Evolutionary conservation across 2,797 vertebrate genomes (phyloP).

Genomic region (Distichodus sexfasciatus): DNA sequence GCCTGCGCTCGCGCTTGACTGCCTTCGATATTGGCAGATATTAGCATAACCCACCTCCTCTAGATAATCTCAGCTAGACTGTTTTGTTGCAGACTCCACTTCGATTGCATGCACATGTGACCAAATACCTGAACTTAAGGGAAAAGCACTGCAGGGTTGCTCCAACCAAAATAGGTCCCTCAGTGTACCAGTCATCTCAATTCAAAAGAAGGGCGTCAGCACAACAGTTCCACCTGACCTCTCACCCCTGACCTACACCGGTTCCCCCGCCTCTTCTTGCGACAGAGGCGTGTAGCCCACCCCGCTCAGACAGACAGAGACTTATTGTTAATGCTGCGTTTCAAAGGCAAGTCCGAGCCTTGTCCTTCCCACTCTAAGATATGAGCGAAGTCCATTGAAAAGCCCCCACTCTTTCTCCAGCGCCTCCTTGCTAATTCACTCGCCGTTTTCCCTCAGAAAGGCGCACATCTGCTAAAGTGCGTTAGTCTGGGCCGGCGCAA

Average conservation of each 20-base stretch:
- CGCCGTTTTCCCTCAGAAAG: not conserved
- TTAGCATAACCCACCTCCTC: too few species aligned
- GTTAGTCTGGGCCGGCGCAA: constrained; percentile 18
- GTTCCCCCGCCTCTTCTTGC: too few species aligned
- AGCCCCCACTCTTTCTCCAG: constrained; percentile 22
- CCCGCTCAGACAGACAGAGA: constrained; percentile 44
- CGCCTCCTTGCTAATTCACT: not conserved
- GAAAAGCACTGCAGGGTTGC: too few species aligned
- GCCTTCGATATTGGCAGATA: too few species aligned
- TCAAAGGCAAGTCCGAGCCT: constrained; percentile 42
- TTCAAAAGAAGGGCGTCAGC: constrained; percentile 27
- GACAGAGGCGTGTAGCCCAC: constrained; percentile 27
- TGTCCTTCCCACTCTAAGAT: constrained; percentile 39
- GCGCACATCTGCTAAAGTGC: not conserved
- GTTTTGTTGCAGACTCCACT: too few species aligned
- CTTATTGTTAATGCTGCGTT: constrained; percentile 47
- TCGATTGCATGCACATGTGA: too few species aligned
- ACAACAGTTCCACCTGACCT: constrained; percentile 44
- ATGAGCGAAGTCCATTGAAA: constrained; percentile 37
- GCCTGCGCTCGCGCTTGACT: too few species aligned
- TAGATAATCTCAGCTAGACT: too few species aligned
- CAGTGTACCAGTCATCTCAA: constrained; percentile 26
- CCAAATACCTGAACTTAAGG: too few species aligned
- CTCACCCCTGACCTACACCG: constrained; percentile 57
- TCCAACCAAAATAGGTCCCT: too few species aligned